phyloP scores from a whole-genome alignment of 2,113 vertebrate species.

The Puntigrus tetrazona region DNA sequence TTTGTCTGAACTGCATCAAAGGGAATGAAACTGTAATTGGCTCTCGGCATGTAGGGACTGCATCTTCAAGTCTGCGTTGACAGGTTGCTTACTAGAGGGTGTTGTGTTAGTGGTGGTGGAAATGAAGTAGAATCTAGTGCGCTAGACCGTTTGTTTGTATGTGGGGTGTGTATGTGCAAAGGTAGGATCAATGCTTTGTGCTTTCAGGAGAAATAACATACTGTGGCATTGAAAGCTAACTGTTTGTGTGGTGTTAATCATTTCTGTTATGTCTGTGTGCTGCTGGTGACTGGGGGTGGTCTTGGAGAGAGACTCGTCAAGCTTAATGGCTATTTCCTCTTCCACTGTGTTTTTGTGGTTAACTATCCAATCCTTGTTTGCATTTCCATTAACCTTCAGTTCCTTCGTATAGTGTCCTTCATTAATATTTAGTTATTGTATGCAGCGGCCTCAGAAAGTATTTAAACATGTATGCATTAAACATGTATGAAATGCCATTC shows the following conservation, averaged over 20 bases:
- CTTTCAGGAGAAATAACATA: slow-evolving; percentile 39
- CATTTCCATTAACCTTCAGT: slow-evolving; percentile 1
- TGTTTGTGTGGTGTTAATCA: slow-evolving; percentile 38
- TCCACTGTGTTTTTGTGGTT: background rate
- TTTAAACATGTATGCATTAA: background rate
- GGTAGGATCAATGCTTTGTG: slow-evolving; percentile 25
- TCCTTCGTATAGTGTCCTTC: background rate
- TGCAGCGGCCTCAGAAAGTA: background rate
- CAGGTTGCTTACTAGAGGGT: slow-evolving; percentile 27
- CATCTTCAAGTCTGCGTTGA: slow-evolving; percentile 59
- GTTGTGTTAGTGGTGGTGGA: slow-evolving; percentile 30
- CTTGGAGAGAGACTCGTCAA: slow-evolving; percentile 36
- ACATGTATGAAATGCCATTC: background rate
- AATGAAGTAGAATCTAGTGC: slow-evolving; percentile 3
- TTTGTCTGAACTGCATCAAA: background rate
- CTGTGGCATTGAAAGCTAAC: slow-evolving; percentile 20
- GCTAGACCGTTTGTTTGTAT: slow-evolving; percentile 19
- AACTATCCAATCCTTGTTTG: background rate
- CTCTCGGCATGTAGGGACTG: slow-evolving; percentile 60
- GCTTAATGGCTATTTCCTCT: background rate
- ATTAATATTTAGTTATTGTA: background rate
- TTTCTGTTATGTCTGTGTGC: slow-evolving; percentile 46
- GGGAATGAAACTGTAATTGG: slow-evolving; percentile 19
- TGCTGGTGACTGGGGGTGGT: slow-evolving; percentile 27
- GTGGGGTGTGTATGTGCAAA: slow-evolving; percentile 35